Evolutionary conservation across 2,113 vertebrate species (phyloP), one percentile per base, ranked within the genome.

Genomic region (Tautogolabrus adspersus): DNA sequence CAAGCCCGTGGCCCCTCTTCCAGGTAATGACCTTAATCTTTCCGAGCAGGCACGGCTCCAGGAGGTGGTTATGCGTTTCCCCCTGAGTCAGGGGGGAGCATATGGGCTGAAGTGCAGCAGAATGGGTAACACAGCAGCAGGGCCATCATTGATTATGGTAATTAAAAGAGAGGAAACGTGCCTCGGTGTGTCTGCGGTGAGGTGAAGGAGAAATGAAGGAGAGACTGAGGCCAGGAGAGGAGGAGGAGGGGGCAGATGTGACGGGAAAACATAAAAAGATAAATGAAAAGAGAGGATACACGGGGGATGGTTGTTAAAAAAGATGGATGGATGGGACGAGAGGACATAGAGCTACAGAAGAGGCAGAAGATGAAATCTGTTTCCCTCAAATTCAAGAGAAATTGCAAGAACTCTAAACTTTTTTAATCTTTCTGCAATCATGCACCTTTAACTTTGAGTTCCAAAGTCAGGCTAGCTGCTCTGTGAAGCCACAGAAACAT

Each of bases 11-110:
- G 75, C 52, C 66, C 54, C 0, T 46, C 67, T 72, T 79, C 77
- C 55, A 77, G 85, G 82, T 86, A 89, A 89, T 85, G 77, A 92
- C 61, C 83, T 72, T 84, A 68, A 87, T 88, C 89, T 83, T 72
- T 86, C 79, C 9, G 60, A 80, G 77, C 66, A 74, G 76, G 52
- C 86, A 23, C 82, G 10, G 61, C 79, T 81, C 74, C 67, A 76
- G 61, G 49, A 65, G 72, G 61, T 49, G 56, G 68, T 77, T 44
- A 81, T 56, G 69, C 66, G 11, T 72, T 83, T 88, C 72, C 75
- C 75, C 61, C 40, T 1, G 55, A 75, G 56, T 75, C 63, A 5
- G 61, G 66, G 13, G 4, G 30, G 38, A 63, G 75, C 62, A 18
- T 51, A 38, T 5, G 54, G 64, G 75, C 5, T 30, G 72, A 22